phyloP scores from a whole-genome alignment of 1,140 invertebrate genomes.

The Palaemon carinicauda region DNA sequence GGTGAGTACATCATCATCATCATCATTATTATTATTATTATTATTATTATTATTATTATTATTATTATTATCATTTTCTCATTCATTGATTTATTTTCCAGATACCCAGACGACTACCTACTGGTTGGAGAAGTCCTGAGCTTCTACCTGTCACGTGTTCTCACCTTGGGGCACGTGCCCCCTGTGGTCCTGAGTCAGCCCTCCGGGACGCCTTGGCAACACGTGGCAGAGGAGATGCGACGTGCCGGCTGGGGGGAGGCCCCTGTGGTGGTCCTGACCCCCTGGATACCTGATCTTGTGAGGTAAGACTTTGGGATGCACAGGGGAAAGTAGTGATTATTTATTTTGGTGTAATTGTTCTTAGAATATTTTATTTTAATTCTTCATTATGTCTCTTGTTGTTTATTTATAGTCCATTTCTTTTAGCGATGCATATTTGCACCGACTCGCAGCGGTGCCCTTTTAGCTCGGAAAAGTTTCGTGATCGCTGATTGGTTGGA shows the following conservation, averaged over 20 bases:
- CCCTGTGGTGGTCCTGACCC: slow-evolving; percentile 27
- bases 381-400: no score
- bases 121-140: slow-evolving; percentile 28
- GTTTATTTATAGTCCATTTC: no score
- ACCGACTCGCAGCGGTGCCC: no score
- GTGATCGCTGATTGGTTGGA: no score
- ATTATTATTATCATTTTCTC: background rate
- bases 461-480: no score
- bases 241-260: slow-evolving; percentile 32
- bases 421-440: no score
- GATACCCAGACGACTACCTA: slow-evolving; percentile 36
- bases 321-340: background rate
- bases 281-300: slow-evolving; percentile 15
- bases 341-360: no score
- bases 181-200: slow-evolving; percentile 14
- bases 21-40: no score
- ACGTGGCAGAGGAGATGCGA: slow-evolving; percentile 13
- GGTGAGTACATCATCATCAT: no score
- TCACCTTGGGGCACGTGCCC: slow-evolving; percentile 11
- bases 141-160: slow-evolving; percentile 26
- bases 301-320: background rate
- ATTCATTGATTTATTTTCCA: background rate
- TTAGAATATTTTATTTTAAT: no score
- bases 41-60: background rate
- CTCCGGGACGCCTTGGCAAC: background rate